These are phyloP conservation scores for Acrossocheilus wenchowensis DNA, from an alignment of 2,797 vertebrate species.

Conservation along the genomic window DNA sequence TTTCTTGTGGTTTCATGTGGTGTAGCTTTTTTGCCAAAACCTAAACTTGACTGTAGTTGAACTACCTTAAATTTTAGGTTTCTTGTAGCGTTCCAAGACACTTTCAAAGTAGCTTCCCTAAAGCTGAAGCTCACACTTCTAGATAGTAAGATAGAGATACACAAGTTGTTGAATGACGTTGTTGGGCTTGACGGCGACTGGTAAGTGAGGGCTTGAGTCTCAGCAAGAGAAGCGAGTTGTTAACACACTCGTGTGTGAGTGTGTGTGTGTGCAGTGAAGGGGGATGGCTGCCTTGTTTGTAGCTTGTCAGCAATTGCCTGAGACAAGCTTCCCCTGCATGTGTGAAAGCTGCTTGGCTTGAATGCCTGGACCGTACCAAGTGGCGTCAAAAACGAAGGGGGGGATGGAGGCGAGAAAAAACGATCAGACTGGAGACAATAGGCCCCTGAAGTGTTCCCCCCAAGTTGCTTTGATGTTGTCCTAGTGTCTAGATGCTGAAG, in stretches of 20 bases:
- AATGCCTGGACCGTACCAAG: slow-evolving; percentile 90
- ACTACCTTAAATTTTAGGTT: not conserved
- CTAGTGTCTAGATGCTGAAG: slow-evolving; percentile 80
- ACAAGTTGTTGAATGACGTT: slow-evolving; percentile 56
- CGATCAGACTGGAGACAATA: slow-evolving; percentile 84
- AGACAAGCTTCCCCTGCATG: slow-evolving; percentile 87
- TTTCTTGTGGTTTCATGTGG: not conserved
- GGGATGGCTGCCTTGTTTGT: slow-evolving; percentile 87
- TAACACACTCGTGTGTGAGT: slow-evolving; percentile 43
- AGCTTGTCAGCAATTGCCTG: slow-evolving; percentile 91
- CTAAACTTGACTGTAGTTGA: not conserved
- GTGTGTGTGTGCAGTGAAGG: slow-evolving; percentile 61
- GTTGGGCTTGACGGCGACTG: slow-evolving; percentile 22
- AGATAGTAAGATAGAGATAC: slow-evolving; percentile 49
- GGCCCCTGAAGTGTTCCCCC: slow-evolving; percentile 85
- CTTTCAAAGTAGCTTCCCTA: not conserved
- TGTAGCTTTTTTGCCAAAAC: not conserved
- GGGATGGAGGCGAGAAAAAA: slow-evolving; percentile 77
- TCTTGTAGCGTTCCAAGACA: slow-evolving; percentile 1
- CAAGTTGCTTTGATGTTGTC: slow-evolving; percentile 86
- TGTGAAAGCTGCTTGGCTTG: slow-evolving; percentile 91
- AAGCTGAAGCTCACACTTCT: slow-evolving; percentile 28
- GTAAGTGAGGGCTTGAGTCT: slow-evolving; percentile 64
- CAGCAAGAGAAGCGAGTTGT: slow-evolving; percentile 42
- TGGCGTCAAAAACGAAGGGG: slow-evolving; percentile 78